Conservation (phyloP, 2,797 vertebrate species). For the Eleutherodactylus coqui region DNA sequence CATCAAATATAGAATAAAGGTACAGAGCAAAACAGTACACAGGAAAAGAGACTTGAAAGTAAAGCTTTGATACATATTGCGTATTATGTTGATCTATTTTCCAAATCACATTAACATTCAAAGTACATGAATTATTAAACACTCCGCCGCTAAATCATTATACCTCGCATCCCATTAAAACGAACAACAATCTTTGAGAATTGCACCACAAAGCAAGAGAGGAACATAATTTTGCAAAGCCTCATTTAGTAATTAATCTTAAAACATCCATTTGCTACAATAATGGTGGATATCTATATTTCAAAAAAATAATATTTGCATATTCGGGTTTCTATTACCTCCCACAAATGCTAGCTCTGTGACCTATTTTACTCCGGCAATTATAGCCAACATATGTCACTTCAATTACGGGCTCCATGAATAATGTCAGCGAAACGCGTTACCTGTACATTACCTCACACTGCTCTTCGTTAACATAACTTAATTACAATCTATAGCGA, state of each 20-base stretch:
- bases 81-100: constrained; percentile 60
- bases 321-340: constrained; percentile 55
- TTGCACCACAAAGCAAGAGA: constrained; percentile 49
- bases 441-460: constrained; percentile 39
- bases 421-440: constrained; percentile 44
- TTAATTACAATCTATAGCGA: constrained; percentile 55
- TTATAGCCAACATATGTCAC: constrained; percentile 57
- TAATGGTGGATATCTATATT: constrained; percentile 46
- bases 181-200: constrained; percentile 49
- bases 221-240: constrained; percentile 45
- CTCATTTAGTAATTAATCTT: constrained; percentile 56
- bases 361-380: constrained; percentile 47
- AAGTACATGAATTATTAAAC: constrained; percentile 62
- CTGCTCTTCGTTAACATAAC: constrained; percentile 33
- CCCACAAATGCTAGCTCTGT: constrained; percentile 27
- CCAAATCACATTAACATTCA: constrained; percentile 61
- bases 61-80: constrained; percentile 51
- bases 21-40: background rate
- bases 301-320: constrained; percentile 58
- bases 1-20: constrained; percentile 27
- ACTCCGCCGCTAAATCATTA: constrained; percentile 56
- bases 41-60: constrained; percentile 37
- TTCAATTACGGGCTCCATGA: constrained; percentile 51
- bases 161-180: constrained; percentile 60
- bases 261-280: constrained; percentile 51